Percentiles rank a stretch among this genome's conserved stretches.
Conservation (phyloP, 2,888 invertebrate species). For the Amphipoea lucens region DNA sequence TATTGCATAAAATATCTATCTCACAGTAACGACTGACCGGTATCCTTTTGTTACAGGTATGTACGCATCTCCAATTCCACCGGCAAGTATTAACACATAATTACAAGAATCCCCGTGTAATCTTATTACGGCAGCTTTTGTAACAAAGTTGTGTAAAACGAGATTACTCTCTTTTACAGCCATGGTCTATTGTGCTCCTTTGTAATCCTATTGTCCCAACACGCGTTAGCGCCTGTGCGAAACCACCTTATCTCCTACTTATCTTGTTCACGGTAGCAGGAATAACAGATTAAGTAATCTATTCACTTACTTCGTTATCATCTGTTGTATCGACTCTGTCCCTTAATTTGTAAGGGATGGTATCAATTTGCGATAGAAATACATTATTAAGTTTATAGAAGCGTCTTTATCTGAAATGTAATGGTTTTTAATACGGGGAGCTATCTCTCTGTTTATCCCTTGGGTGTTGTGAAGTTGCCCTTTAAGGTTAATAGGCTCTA, state of each 20-base stretch:
- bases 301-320: slow-evolving; percentile 64
- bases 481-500: slow-evolving; percentile 20
- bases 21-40: slow-evolving; percentile 31
- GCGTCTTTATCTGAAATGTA: slow-evolving; percentile 42
- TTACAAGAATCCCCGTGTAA: slow-evolving; percentile 76
- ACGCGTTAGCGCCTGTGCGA: slow-evolving; percentile 74
- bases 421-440: slow-evolving; percentile 19
- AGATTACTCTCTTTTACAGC: slow-evolving; percentile 79
- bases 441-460: slow-evolving; percentile 23
- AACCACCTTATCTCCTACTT: slow-evolving; percentile 76
- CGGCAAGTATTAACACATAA: slow-evolving; percentile 65
- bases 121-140: slow-evolving; percentile 80
- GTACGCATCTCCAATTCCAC: slow-evolving; percentile 75
- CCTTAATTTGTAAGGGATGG: slow-evolving; percentile 62
- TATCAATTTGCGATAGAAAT: slow-evolving; percentile 65
- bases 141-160: slow-evolving; percentile 79
- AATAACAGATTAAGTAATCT: slow-evolving; percentile 67
- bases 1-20: slow-evolving; percentile 8
- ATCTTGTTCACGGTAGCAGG: slow-evolving; percentile 68
- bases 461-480: slow-evolving; percentile 13
- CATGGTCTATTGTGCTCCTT: slow-evolving; percentile 79
- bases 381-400: slow-evolving; percentile 47
- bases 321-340: slow-evolving; percentile 53
- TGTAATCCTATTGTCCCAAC: slow-evolving; percentile 84
- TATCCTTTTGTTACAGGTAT: slow-evolving; percentile 74